Evolutionary conservation across 2,797 vertebrate species (phyloP).

Genomic region (Myotis myotis): DNA sequence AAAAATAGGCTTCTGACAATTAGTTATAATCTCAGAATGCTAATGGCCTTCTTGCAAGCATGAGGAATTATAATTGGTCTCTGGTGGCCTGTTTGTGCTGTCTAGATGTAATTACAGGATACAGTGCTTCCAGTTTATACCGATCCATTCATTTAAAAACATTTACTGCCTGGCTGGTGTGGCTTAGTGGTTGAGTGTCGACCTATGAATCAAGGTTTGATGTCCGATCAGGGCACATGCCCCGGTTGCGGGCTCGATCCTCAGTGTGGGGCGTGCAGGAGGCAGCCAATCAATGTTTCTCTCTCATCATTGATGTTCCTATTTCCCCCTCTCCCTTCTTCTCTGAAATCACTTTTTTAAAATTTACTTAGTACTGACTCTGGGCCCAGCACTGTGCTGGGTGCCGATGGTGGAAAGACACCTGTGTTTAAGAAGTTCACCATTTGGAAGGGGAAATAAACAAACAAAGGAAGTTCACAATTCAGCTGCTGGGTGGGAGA

Average conservation of each 20-base stretch:
- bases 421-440: background rate
- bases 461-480: background rate
- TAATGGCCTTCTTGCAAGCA: constrained; percentile 66
- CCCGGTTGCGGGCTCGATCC: no score
- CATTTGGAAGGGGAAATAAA: background rate
- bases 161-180: background rate
- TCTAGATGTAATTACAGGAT: constrained; percentile 66
- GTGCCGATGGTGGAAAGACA: background rate
- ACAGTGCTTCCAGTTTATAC: background rate
- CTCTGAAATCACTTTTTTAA: no score
- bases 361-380: background rate
- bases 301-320: no score
- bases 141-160: constrained; percentile 42
- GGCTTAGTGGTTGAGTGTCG: no score
- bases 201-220: no score
- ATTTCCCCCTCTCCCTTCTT: no score
- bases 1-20: constrained; percentile 69
- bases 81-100: constrained; percentile 57
- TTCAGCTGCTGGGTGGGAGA: background rate
- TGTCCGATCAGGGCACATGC: no score
- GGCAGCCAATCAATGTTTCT: no score
- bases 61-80: constrained; percentile 63
- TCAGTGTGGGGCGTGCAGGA: no score
- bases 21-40: constrained; percentile 67
- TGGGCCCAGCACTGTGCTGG: constrained; percentile 50